Conservation (phyloP, 2,113 vertebrate species). For the Gopherus evgoodei region DNA sequence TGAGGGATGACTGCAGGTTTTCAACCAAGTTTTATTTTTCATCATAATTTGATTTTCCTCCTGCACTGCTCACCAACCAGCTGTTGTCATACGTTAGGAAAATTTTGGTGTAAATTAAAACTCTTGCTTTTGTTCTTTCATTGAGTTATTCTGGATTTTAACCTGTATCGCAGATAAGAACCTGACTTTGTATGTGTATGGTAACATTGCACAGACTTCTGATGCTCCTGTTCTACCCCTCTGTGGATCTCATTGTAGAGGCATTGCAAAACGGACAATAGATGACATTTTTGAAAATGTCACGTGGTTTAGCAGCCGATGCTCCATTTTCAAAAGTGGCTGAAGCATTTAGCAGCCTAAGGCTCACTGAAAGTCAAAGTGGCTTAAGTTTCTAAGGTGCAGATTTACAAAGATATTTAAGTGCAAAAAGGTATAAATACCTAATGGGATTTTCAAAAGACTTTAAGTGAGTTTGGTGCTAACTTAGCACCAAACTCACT, state of each 20-base stretch:
- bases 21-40: not conserved
- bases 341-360: not conserved
- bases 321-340: not conserved
- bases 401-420: not conserved
- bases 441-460: not conserved
- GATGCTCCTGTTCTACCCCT: not conserved
- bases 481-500: not conserved
- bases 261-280: not conserved
- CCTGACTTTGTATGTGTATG: not conserved
- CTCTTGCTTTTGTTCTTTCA: not conserved
- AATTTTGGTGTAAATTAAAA: not conserved
- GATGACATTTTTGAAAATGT: not conserved
- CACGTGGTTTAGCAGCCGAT: not conserved
- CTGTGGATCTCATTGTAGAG: not conserved
- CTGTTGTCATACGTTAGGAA: not conserved
- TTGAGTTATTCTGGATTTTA: not conserved
- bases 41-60: not conserved
- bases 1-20: not conserved
- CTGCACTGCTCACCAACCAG: not conserved
- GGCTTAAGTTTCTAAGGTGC: not conserved
- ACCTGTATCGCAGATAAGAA: not conserved
- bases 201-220: not conserved
- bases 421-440: not conserved
- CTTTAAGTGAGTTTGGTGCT: not conserved
- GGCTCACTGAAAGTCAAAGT: not conserved